Evolutionary conservation across 2,888 invertebrate species (phyloP).

Genomic region (Hofmannophila pseudospretella): DNA sequence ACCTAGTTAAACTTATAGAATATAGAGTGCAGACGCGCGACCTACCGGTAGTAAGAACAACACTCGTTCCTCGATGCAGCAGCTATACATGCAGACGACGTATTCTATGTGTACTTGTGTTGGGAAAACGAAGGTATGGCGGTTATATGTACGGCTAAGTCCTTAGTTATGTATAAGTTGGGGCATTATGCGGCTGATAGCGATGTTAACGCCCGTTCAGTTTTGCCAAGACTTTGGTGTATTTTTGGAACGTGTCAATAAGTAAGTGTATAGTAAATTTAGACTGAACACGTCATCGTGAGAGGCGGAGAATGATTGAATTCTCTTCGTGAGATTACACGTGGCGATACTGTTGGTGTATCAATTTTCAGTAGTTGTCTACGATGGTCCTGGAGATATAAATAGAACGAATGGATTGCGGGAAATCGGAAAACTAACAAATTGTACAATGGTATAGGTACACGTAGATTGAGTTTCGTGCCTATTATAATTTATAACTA

Average conservation of each 20-base stretch:
- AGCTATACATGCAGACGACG: too few species aligned
- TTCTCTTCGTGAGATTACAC: conserved; percentile 39
- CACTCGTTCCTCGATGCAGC: conserved; percentile 18
- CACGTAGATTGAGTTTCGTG: too few species aligned
- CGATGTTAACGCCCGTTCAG: conserved; percentile 75
- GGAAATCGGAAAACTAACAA: too few species aligned
- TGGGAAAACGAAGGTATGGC: conserved; percentile 21
- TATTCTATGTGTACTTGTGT: background rate
- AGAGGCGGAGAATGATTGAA: conserved; percentile 58
- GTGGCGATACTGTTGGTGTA: conserved; percentile 17
- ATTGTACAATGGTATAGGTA: too few species aligned
- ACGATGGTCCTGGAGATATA: conserved; percentile 11
- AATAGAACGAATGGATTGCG: too few species aligned
- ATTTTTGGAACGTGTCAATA: conserved; percentile 78
- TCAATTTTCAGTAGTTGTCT: too few species aligned
- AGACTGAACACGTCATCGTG: conserved; percentile 66
- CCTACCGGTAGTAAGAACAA: conserved; percentile 31
- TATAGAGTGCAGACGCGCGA: conserved; percentile 18
- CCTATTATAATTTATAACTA: too few species aligned
- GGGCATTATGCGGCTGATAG: conserved; percentile 69
- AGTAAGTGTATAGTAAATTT: conserved; percentile 75
- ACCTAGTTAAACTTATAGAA: conserved; percentile 27
- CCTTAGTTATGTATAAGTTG: conserved; percentile 44
- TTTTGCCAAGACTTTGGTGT: conserved; percentile 71
- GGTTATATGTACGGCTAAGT: conserved; percentile 30